Conservation (phyloP, 2,113 vertebrate genomes). For the Ceratotherium simum region DNA sequence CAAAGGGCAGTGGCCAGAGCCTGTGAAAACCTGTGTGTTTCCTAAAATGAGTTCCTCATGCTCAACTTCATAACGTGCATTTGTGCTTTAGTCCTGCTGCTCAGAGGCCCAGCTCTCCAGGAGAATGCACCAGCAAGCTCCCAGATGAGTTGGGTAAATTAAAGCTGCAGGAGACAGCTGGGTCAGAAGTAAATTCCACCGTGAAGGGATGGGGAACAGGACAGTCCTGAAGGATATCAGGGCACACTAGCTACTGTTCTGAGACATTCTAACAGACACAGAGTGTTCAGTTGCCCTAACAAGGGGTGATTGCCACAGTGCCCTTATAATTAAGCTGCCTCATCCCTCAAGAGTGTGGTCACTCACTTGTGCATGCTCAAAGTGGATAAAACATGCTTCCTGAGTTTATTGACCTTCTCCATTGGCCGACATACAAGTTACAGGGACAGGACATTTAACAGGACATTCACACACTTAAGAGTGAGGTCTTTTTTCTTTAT, state of each 20-base stretch:
- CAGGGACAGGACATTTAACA: neutral
- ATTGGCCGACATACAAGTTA: neutral
- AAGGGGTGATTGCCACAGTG: no score
- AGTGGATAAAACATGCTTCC: neutral
- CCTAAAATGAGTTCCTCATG: fast-evolving
- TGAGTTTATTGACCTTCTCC: neutral
- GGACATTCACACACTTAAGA: neutral
- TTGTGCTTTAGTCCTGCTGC: fast-evolving
- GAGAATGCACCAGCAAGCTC: fast-evolving
- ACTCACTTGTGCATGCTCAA: neutral
- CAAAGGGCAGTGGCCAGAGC: fast-evolving
- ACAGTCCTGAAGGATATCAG: no score
- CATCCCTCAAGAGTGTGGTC: neutral
- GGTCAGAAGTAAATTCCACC: fast-evolving
- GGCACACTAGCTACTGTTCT: fast-evolving
- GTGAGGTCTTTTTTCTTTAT: neutral
- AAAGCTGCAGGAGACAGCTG: neutral
- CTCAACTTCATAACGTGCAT: neutral
- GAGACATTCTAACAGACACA: fast-evolving
- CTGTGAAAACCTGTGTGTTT: neutral
- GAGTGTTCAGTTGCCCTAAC: fast-evolving
- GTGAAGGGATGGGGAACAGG: neutral
- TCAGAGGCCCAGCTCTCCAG: neutral
- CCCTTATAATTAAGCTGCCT: neutral
- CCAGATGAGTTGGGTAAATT: fast-evolving